A percentile compares a stretch with the other conserved stretches of the same genome.
These are phyloP conservation scores for Catamblyrhynchus diadema DNA, from an alignment of 2,797 vertebrate genomes.

Conservation along the genomic window DNA sequence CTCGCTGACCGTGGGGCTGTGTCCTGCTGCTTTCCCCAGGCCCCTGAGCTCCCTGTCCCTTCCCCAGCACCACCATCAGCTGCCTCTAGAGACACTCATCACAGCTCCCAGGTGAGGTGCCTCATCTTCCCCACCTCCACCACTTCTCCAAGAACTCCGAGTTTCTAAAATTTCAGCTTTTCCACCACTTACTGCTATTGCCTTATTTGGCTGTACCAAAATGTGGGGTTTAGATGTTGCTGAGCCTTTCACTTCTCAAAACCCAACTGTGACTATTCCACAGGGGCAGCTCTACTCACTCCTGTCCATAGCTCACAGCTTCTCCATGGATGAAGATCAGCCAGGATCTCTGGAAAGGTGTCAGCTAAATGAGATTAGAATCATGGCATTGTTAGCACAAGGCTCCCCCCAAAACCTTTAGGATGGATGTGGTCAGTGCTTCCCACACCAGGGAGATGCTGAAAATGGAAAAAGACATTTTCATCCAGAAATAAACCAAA, in stretches of 20 bases:
- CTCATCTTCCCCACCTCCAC: not conserved
- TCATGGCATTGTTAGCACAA: not conserved
- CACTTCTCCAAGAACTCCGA: not conserved
- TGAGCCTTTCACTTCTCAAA: not conserved
- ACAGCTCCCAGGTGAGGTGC: not conserved
- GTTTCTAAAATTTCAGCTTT: not conserved
- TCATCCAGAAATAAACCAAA: not conserved
- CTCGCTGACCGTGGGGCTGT: not conserved
- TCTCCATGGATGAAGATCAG: accelerated
- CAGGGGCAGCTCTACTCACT: accelerated
- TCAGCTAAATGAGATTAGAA: not conserved
- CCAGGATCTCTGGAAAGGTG: not conserved
- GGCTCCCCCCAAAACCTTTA: not conserved
- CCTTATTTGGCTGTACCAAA: not conserved
- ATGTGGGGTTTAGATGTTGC: accelerated
- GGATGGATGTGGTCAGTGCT: not conserved
- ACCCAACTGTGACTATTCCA: accelerated
- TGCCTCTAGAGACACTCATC: not conserved
- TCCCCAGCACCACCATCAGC: not conserved
- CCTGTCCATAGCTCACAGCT: not conserved
- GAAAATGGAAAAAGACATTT: not conserved
- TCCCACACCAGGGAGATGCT: not conserved
- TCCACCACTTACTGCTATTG: not conserved
- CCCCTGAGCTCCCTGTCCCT: not conserved
- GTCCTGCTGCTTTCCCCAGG: not conserved